These are phyloP conservation scores for Sebastes nivosus DNA, from an alignment of 2,797 vertebrate genomes.

Conservation along the genomic window DNA sequence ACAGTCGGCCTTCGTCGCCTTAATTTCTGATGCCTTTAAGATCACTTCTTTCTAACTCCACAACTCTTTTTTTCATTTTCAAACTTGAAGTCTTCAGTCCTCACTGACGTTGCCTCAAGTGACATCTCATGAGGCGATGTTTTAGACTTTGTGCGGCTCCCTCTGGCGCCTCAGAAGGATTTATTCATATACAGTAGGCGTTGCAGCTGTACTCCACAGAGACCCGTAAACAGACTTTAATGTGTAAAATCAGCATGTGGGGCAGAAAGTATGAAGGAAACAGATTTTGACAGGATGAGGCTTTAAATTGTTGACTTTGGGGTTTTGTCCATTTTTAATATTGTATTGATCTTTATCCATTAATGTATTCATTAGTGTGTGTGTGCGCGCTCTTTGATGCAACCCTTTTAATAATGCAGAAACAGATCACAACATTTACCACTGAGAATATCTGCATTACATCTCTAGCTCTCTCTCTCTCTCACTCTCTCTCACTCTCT, in stretches of 20 bases:
- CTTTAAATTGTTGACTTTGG: not conserved
- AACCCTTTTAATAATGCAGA: slow-evolving; percentile 1
- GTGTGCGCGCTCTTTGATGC: not conserved
- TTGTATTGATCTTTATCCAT: not conserved
- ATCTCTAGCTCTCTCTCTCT: not conserved
- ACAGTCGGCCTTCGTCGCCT: no score
- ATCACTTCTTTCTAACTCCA: not conserved
- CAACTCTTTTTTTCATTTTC: not conserved
- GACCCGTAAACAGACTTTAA: not conserved
- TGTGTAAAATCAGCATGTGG: not conserved
- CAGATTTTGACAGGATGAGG: not conserved
- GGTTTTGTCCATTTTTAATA: not conserved
- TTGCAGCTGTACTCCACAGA: not conserved
- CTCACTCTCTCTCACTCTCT: not conserved
- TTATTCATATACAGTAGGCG: not conserved
- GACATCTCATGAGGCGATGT: not conserved
- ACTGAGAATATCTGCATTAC: not conserved
- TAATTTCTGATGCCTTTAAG: no score
- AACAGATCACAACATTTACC: slow-evolving; percentile 17
- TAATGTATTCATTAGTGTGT: not conserved
- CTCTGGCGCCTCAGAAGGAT: not conserved
- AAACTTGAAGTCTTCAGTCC: not conserved
- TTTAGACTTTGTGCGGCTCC: not conserved
- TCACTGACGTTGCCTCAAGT: not conserved
- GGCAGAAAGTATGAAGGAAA: not conserved